Conservation (phyloP, 1,140 invertebrate genomes). For the Cydia fagiglandana region DNA sequence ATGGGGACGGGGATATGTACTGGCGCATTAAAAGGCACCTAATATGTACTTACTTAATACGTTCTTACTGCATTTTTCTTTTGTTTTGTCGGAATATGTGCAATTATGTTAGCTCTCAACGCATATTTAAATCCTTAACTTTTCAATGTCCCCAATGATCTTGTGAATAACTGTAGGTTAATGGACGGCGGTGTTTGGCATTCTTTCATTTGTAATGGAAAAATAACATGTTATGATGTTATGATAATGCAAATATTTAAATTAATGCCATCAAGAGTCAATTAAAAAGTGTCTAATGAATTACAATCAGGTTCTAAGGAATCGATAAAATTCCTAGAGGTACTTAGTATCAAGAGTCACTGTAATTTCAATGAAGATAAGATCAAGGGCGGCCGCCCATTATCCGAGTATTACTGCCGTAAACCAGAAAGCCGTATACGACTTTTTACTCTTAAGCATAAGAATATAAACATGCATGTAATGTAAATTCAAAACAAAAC, state of each 20-base stretch:
- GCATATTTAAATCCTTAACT: conserved; percentile 1
- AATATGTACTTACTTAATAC: neutral
- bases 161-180: conserved; percentile 14
- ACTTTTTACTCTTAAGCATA: neutral
- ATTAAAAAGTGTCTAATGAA: conserved; percentile 4
- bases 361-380: conserved; percentile 2
- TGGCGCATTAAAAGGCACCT: neutral
- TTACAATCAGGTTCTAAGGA: neutral
- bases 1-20: conserved; percentile 42
- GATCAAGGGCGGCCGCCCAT: conserved; percentile 9
- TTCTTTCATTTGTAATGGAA: neutral
- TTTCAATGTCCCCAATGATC: conserved; percentile 12
- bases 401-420: neutral
- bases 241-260: neutral
- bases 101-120: conserved; percentile 1
- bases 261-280: neutral
- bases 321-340: neutral
- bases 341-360: conserved; percentile 8
- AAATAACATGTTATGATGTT: neutral
- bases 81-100: neutral
- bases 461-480: neutral
- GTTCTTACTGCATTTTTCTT: neutral
- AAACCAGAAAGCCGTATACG: conserved; percentile 3
- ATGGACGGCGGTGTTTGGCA: neutral
- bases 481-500: neutral